Evolutionary conservation across 2,888 invertebrate species (phyloP).

Genomic region (Camponotus fellah): DNA sequence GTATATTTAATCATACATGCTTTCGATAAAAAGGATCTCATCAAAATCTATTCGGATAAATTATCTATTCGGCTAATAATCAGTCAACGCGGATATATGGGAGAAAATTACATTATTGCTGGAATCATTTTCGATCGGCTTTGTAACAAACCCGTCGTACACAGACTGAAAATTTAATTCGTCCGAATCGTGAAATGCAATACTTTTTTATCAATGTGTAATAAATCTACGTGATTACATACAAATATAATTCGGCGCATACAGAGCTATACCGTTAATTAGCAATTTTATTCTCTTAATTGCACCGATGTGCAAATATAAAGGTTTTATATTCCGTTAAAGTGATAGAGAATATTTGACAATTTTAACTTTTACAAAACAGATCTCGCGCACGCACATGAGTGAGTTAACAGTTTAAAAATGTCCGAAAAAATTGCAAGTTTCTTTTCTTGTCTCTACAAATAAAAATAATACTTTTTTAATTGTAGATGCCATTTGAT

Average conservation of each 20-base stretch:
- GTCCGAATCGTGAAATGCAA: slow-evolving; percentile 3
- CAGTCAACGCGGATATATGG: not conserved
- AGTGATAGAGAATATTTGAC: slow-evolving; percentile 8
- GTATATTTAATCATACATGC: not conserved
- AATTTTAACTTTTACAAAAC: slow-evolving; percentile 15
- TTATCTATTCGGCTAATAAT: slow-evolving; percentile 13
- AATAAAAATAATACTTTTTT: not conserved
- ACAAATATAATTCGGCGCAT: slow-evolving; percentile 11
- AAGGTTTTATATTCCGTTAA: slow-evolving; percentile 3
- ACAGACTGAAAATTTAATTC: slow-evolving; percentile 11
- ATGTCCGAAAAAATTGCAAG: not conserved
- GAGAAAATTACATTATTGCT: slow-evolving; percentile 8
- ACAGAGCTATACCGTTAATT: slow-evolving; percentile 1
- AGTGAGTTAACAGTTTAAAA: not conserved
- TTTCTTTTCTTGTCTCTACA: not conserved
- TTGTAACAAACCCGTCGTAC: not conserved
- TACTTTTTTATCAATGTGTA: slow-evolving; percentile 17
- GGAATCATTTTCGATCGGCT: not conserved
- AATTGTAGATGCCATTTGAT: not conserved
- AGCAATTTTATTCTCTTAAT: slow-evolving; percentile 29
- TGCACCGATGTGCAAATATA: not conserved
- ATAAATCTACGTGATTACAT: slow-evolving; percentile 9
- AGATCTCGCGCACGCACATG: not conserved
- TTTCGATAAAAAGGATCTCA: not conserved
- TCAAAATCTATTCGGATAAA: not conserved